These are phyloP conservation scores for Lota lota DNA, from an alignment of 2,113 vertebrate genomes.

Conservation along the genomic window DNA sequence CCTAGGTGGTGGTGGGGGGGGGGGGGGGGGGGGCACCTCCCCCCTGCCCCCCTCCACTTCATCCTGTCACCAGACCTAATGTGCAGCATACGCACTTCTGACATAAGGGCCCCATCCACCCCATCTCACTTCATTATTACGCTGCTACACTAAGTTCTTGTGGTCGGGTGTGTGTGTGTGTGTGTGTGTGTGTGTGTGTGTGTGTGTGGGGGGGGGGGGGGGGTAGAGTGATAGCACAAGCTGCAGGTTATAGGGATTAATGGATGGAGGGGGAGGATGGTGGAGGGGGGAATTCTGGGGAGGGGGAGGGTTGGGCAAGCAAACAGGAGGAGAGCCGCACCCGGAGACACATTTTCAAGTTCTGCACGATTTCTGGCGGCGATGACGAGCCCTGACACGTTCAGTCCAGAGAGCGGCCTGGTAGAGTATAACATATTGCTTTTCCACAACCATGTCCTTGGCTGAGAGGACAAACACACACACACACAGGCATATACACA, in stretches of 20 bases:
- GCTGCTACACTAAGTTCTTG: constrained; percentile 26
- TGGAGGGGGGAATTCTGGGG: background rate
- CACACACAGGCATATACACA: constrained; percentile 26
- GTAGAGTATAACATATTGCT: background rate
- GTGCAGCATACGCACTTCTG: constrained; percentile 48
- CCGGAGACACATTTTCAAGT: no score
- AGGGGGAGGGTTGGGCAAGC: background rate
- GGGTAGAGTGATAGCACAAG: no score
- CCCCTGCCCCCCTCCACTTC: constrained; percentile 41
- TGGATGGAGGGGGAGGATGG: background rate
- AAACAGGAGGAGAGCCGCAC: background rate
- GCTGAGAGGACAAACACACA: constrained; percentile 23
- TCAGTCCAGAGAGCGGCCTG: background rate
- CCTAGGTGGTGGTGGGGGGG: constrained; percentile 8
- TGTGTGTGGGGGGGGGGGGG: no score
- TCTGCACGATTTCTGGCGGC: no score
- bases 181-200: no score
- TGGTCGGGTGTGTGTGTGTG: background rate
- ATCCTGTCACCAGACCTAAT: constrained; percentile 44
- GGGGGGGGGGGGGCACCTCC: constrained; percentile 13
- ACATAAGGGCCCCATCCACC: constrained; percentile 18
- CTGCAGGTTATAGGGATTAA: no score
- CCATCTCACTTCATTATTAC: constrained; percentile 40
- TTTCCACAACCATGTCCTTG: constrained; percentile 31
- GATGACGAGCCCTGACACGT: no score